phyloP scores from a whole-genome alignment of 2,113 vertebrate genomes.

The Centropus unirufus region DNA sequence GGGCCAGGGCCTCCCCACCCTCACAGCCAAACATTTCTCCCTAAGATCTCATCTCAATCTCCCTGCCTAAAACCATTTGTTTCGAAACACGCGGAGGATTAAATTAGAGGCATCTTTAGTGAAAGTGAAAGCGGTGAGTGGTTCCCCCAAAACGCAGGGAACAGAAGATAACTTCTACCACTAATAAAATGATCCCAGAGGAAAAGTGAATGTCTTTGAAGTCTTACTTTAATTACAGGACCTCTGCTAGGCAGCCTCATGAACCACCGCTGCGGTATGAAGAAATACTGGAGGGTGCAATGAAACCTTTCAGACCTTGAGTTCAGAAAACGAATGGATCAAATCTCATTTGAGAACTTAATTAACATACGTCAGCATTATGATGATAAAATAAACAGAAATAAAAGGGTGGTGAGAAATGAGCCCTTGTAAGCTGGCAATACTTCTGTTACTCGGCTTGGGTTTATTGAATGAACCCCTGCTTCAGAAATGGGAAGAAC shows the following conservation, averaged over 20 bases:
- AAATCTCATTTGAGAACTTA: background rate
- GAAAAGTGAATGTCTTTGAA: background rate
- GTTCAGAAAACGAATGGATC: background rate
- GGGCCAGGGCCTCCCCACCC: no score
- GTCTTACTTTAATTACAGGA: background rate
- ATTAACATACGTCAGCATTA: background rate
- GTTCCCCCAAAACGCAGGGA: background rate
- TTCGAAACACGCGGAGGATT: no score
- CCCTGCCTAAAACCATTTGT: no score
- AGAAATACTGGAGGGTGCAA: background rate
- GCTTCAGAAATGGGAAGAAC: background rate
- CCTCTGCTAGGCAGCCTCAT: background rate
- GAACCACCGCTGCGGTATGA: background rate
- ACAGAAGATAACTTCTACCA: background rate
- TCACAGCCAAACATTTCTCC: background rate
- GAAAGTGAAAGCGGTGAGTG: background rate
- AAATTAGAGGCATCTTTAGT: no score
- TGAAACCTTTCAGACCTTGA: background rate
- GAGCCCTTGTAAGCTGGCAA: background rate
- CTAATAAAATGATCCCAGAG: background rate
- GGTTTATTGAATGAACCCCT: background rate
- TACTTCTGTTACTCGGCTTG: background rate
- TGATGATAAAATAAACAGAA: background rate
- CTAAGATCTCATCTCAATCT: no score
- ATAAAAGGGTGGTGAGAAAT: background rate